These are phyloP conservation scores for Opisthograptis luteolata DNA, from an alignment of 2,888 invertebrate species.

Conservation along the genomic window DNA sequence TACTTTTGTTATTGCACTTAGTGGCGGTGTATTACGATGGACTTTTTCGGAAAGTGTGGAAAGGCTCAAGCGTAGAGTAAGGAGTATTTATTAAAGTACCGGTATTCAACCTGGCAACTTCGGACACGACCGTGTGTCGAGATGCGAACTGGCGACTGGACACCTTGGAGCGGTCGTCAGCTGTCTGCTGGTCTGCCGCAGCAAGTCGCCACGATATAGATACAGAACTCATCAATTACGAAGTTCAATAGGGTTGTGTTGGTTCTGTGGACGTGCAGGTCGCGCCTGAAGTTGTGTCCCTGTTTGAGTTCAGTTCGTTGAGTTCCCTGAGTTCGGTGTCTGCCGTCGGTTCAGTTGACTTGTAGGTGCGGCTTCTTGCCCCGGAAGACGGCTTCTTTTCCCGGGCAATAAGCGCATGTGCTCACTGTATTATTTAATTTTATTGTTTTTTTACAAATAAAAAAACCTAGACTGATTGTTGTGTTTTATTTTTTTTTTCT, in stretches of 20 bases:
- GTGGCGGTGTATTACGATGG: constrained; percentile 43
- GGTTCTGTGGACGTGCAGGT: neutral
- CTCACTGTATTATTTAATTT: constrained; percentile 77
- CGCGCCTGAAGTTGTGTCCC: neutral
- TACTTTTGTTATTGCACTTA: constrained; percentile 66
- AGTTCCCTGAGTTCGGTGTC: constrained; percentile 35
- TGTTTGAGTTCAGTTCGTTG: constrained; percentile 32
- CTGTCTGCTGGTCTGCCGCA: too few species aligned
- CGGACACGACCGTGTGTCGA: neutral
- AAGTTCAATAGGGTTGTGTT: neutral
- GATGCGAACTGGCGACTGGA: too few species aligned
- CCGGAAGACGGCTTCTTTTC: constrained; percentile 82
- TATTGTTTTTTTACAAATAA: constrained; percentile 81
- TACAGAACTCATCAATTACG: too few species aligned
- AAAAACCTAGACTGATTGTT: constrained; percentile 76
- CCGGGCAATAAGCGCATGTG: constrained; percentile 81
- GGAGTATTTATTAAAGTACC: constrained; percentile 46
- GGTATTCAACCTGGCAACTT: constrained; percentile 2
- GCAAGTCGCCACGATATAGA: too few species aligned
- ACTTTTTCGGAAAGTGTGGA: constrained; percentile 32
- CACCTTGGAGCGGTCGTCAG: too few species aligned
- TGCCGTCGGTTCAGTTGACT: constrained; percentile 44
- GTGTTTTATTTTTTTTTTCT: constrained; percentile 43
- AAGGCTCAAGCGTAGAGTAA: constrained; percentile 58
- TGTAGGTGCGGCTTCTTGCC: constrained; percentile 74